Conservation (phyloP, 1,140 invertebrate genomes). For the Anastrepha obliqua region DNA sequence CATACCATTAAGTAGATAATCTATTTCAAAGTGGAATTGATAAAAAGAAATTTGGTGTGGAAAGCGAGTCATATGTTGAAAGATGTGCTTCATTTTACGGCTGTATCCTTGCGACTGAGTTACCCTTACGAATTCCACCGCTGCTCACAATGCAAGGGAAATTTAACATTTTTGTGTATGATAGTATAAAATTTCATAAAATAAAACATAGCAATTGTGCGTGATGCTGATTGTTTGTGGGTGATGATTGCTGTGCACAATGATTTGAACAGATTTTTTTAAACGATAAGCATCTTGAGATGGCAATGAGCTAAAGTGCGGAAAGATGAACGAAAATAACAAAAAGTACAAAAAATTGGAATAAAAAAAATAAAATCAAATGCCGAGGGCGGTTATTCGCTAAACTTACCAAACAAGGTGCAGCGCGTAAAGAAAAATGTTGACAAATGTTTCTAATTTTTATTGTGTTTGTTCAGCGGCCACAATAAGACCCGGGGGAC, state of each 20-base stretch:
- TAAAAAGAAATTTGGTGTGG: background rate
- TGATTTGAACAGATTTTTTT: constrained; percentile 47
- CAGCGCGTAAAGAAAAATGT: constrained; percentile 8
- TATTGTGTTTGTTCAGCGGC: constrained; percentile 43
- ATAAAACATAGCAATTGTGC: constrained; percentile 30
- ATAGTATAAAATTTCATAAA: constrained; percentile 7
- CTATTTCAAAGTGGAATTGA: background rate
- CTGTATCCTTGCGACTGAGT: background rate
- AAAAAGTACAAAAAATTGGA: background rate
- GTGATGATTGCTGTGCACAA: constrained; percentile 1
- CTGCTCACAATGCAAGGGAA: background rate
- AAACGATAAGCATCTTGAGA: constrained; percentile 44
- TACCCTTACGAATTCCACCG: background rate
- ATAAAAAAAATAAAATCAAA: background rate
- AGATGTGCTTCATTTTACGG: background rate
- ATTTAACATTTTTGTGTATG: constrained; percentile 6
- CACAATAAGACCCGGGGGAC: constrained; percentile 46
- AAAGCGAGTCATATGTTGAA: background rate
- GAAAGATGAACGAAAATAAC: constrained; percentile 25
- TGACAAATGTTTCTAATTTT: constrained; percentile 53
- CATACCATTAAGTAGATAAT: background rate
- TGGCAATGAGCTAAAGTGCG: constrained; percentile 44
- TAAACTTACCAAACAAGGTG: background rate
- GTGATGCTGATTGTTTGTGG: constrained; percentile 1
- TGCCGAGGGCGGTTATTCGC: constrained; percentile 9